A percentile compares a stretch with the other conserved stretches of the same genome.
These are phyloP conservation scores for Allolobophora icterica DNA, from an alignment of 2,888 invertebrate species.

Conservation along the genomic window DNA sequence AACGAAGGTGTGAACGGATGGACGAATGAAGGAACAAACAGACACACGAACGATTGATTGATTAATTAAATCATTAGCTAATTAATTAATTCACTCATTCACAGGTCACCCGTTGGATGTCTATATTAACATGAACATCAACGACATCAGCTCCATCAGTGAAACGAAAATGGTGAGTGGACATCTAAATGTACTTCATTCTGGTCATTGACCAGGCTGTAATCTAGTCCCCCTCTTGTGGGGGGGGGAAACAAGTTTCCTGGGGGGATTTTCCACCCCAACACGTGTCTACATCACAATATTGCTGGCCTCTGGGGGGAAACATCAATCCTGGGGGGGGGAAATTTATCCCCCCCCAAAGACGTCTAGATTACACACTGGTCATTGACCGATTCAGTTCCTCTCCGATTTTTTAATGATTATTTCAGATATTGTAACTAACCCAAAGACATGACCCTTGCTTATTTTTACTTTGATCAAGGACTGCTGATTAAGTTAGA, in stretches of 20 bases:
- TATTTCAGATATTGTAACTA: no score
- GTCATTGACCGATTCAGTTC: not conserved
- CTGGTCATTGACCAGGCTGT: no score
- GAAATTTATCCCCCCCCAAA: no score
- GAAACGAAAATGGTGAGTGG: constrained; percentile 44
- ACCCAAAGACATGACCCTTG: not conserved
- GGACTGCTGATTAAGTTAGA: not conserved
- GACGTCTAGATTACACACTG: no score
- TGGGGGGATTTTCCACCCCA: no score
- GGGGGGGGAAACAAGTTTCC: no score
- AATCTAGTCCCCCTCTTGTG: no score
- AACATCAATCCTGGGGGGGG: no score
- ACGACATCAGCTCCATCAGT: constrained; percentile 45
- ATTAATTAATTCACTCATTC: not conserved
- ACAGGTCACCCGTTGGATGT: constrained; percentile 40
- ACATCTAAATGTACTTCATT: not conserved
- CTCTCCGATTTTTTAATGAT: not conserved
- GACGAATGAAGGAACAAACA: no score
- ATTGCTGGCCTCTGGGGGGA: no score
- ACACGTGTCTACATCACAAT: no score
- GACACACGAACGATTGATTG: not conserved
- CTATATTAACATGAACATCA: constrained; percentile 44
- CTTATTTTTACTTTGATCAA: not conserved
- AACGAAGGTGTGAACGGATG: not conserved
- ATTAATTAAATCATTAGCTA: not conserved